Evolutionary conservation across 1,140 invertebrate species (phyloP).

Genomic region (Drosophila kepulauana): DNA sequence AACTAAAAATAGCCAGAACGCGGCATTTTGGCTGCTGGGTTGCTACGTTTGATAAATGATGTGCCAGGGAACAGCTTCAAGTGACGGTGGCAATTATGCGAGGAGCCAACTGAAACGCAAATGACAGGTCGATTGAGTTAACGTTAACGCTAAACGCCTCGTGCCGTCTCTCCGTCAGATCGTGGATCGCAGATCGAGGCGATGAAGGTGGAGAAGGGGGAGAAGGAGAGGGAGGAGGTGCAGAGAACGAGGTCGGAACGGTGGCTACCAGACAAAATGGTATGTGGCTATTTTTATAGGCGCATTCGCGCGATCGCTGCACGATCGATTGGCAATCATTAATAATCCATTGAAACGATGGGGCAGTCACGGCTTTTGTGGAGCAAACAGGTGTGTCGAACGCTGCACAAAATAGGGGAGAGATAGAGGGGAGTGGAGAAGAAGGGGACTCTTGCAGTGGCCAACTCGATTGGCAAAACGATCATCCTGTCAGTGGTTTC

Average conservation of each 20-base stretch:
- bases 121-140: slow-evolving; percentile 85
- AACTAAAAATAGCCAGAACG: slow-evolving; percentile 41
- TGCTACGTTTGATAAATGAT: slow-evolving; percentile 74
- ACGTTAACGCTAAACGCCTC: slow-evolving; percentile 84
- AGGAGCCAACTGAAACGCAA: slow-evolving; percentile 76
- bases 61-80: slow-evolving; percentile 81
- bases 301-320: slow-evolving; percentile 58
- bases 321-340: slow-evolving; percentile 84
- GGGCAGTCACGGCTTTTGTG: slow-evolving; percentile 38
- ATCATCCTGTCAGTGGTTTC: slow-evolving; percentile 49
- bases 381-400: slow-evolving; percentile 70
- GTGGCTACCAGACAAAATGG: slow-evolving; percentile 53
- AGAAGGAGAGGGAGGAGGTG: slow-evolving; percentile 8
- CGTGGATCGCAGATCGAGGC: not conserved
- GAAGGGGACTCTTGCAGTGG: not conserved
- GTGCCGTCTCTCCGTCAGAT: slow-evolving; percentile 33
- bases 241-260: slow-evolving; percentile 2
- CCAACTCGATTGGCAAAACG: slow-evolving; percentile 15
- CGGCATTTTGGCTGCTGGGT: slow-evolving; percentile 42
- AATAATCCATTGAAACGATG: slow-evolving; percentile 78
- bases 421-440: no score
- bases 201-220: no score
- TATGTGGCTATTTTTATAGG: slow-evolving; percentile 72
- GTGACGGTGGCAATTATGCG: slow-evolving; percentile 81
- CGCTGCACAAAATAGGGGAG: not conserved